Evolutionary conservation across 2,797 vertebrate genomes (phyloP).

Genomic region (Cyclura pinguis): DNA sequence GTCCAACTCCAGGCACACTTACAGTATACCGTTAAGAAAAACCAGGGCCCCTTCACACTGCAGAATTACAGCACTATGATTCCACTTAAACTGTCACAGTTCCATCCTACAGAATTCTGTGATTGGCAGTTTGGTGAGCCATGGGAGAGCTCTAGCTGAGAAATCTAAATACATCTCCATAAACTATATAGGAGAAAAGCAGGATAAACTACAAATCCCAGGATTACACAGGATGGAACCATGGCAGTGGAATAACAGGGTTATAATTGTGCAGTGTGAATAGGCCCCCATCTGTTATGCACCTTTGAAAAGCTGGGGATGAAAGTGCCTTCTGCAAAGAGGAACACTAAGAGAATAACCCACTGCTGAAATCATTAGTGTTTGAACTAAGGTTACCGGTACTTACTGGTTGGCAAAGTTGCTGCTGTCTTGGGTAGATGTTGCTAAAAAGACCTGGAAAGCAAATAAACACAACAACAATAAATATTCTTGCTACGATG

Average conservation of each 20-base stretch:
- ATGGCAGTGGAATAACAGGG: no score
- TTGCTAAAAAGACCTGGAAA: constrained; percentile 65
- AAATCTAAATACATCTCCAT: no score
- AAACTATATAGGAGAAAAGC: no score
- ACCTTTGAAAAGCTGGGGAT: background rate
- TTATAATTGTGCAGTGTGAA: no score
- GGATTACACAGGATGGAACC: no score
- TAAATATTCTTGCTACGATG: background rate
- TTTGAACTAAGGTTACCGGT: background rate
- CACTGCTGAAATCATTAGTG: background rate
- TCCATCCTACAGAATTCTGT: no score
- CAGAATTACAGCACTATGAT: no score
- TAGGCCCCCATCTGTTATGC: background rate
- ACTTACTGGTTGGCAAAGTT: constrained; percentile 70
- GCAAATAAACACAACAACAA: constrained; percentile 27
- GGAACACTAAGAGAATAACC: background rate
- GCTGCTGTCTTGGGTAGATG: constrained; percentile 47
- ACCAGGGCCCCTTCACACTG: no score
- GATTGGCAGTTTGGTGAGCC: no score
- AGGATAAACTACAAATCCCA: no score
- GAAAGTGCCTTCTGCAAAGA: background rate
- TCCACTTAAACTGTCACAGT: no score
- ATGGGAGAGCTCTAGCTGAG: no score
- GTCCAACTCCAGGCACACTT: background rate
- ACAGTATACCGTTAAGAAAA: background rate